Percentiles rank a stretch among this genome's conserved stretches.
Evolutionary conservation across 2,113 vertebrate species (phyloP).

Genomic region (Pica pica): DNA sequence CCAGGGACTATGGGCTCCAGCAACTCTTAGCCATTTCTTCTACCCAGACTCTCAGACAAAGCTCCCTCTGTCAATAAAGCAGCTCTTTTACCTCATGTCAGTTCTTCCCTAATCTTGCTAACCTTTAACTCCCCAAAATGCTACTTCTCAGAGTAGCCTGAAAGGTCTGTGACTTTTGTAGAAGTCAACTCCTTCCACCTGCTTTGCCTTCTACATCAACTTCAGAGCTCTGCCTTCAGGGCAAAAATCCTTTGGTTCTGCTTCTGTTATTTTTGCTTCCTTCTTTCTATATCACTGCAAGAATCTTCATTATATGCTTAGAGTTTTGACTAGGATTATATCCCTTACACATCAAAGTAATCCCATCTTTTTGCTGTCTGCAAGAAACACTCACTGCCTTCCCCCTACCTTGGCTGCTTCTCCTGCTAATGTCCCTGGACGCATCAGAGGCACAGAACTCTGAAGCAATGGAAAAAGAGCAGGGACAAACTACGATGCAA

Average conservation of each 20-base stretch:
- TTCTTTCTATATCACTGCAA: neutral
- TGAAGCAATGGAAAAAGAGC: neutral
- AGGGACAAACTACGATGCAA: neutral
- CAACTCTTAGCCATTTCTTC: neutral
- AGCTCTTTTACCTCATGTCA: neutral
- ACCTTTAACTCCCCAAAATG: neutral
- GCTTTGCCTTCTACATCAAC: neutral
- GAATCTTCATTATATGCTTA: neutral
- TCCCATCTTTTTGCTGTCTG: neutral
- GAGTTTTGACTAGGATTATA: neutral
- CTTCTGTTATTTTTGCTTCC: neutral
- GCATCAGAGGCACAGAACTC: neutral
- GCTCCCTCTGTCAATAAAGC: neutral
- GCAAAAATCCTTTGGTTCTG: neutral
- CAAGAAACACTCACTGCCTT: neutral
- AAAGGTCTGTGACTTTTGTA: neutral
- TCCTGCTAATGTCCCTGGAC: neutral
- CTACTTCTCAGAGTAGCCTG: neutral
- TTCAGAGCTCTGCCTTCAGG: neutral
- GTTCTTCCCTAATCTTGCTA: neutral
- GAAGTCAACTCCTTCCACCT: neutral
- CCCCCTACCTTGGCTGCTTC: neutral
- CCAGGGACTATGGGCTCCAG: neutral
- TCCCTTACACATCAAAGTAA: neutral
- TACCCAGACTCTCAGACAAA: neutral